A percentile compares a stretch with the other conserved stretches of the same genome.
These are phyloP conservation scores for Xiphias gladius DNA, from an alignment of 2,113 vertebrate genomes.

Conservation along the genomic window DNA sequence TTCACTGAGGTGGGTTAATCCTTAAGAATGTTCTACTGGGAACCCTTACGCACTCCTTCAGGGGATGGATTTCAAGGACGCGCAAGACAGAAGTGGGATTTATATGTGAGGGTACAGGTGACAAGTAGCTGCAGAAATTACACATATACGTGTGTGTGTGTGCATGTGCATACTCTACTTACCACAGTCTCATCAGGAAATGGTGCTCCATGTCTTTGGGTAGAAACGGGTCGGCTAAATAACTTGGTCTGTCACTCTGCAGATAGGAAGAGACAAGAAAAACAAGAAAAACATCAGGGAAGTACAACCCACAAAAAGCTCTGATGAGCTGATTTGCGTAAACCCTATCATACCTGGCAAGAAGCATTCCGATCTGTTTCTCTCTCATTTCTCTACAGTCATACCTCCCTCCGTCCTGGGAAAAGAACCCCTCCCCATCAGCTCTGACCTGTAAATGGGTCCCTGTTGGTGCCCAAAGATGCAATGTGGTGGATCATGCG, in stretches of 20 bases:
- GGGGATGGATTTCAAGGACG: slow-evolving; percentile 72
- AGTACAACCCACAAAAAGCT: slow-evolving; percentile 20
- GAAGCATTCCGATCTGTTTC: slow-evolving; percentile 9
- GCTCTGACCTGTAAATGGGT: slow-evolving; percentile 66
- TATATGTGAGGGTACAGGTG: slow-evolving; percentile 51
- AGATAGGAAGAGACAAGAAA: slow-evolving; percentile 37
- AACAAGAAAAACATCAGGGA: slow-evolving; percentile 47
- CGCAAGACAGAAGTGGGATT: slow-evolving; percentile 53
- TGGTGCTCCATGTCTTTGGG: slow-evolving; percentile 73
- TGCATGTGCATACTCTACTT: slow-evolving; percentile 47
- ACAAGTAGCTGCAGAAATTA: slow-evolving; percentile 47
- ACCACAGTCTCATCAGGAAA: slow-evolving; percentile 83
- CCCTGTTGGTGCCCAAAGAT: slow-evolving; percentile 46
- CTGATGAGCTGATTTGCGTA: neutral
- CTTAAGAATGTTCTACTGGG: slow-evolving; percentile 62
- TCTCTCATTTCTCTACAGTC: slow-evolving; percentile 22
- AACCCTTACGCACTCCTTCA: slow-evolving; percentile 44
- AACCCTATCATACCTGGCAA: slow-evolving; percentile 1
- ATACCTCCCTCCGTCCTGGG: slow-evolving; percentile 2
- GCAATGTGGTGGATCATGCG: slow-evolving; percentile 55
- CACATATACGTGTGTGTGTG: neutral
- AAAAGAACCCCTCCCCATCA: slow-evolving; percentile 43
- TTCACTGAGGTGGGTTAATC: slow-evolving; percentile 70
- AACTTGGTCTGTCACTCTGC: slow-evolving; percentile 48
- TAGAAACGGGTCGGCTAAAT: slow-evolving; percentile 57